Percentiles rank a stretch among this genome's conserved stretches.
Conservation (phyloP, 1,140 invertebrate genomes). For the Whitmania pigra region DNA sequence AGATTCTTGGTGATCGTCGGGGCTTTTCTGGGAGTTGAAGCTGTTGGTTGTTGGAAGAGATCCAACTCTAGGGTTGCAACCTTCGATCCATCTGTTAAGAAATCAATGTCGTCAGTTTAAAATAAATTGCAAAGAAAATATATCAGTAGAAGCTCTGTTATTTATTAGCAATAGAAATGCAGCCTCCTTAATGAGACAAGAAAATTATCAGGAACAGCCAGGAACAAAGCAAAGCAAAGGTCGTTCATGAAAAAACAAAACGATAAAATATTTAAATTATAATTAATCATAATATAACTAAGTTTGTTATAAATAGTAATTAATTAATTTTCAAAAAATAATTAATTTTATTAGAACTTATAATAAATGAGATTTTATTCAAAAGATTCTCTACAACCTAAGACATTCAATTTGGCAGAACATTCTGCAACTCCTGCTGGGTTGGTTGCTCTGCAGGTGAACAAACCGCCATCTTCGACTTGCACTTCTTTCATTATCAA, state of each 20-base stretch:
- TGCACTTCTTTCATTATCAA: slow-evolving; percentile 50
- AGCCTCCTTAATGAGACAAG: too few relatives aligned
- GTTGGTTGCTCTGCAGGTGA: slow-evolving; percentile 83
- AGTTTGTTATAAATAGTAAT: too few relatives aligned
- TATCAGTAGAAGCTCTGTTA: too few relatives aligned
- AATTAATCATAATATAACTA: too few relatives aligned
- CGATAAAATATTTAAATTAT: too few relatives aligned
- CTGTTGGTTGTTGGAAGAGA: background rate
- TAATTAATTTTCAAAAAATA: too few relatives aligned
- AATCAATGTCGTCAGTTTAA: background rate
- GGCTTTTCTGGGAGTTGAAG: background rate
- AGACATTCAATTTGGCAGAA: slow-evolving; percentile 41
- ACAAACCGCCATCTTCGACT: slow-evolving; percentile 81
- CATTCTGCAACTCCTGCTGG: slow-evolving; percentile 64
- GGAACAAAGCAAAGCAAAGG: too few relatives aligned
- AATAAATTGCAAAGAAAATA: too few relatives aligned
- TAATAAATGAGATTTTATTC: background rate
- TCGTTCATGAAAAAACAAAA: too few relatives aligned
- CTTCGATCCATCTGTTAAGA: background rate
- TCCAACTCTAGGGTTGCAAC: background rate
- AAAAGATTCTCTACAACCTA: slow-evolving; percentile 44
- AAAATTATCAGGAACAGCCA: too few relatives aligned
- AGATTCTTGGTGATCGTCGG: slow-evolving; percentile 5
- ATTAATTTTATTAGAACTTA: too few relatives aligned
- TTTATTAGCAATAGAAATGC: too few relatives aligned